These are phyloP conservation scores for Abrostola tripartita DNA, from an alignment of 2,888 invertebrate species.

Conservation along the genomic window DNA sequence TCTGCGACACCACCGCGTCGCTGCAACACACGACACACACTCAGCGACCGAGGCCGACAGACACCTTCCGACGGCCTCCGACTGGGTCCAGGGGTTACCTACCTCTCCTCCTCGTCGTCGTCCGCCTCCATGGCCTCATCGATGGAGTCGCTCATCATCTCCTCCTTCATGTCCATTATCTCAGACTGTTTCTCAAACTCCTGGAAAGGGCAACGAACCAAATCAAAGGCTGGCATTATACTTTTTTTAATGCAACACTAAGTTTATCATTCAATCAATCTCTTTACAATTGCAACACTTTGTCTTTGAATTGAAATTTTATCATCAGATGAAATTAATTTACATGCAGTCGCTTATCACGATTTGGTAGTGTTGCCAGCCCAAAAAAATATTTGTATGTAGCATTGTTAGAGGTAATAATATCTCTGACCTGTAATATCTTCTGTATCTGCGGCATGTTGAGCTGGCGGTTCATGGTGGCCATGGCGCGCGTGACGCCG, in stretches of 20 bases:
- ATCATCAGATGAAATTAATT: too few species aligned
- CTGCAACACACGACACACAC: constrained; percentile 77
- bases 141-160: constrained; percentile 99
- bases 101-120: constrained; percentile 98
- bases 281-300: too few species aligned
- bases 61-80: neutral
- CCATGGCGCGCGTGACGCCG: constrained; percentile 99
- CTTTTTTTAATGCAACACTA: neutral
- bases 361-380: too few species aligned
- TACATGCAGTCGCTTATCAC: too few species aligned
- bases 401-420: neutral
- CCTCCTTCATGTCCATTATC: constrained; percentile 99
- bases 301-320: too few species aligned
- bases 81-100: constrained; percentile 73
- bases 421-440: constrained; percentile 89
- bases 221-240: neutral
- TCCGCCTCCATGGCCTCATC: constrained; percentile 99
- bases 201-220: constrained; percentile 84
- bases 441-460: constrained; percentile 99
- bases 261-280: too few species aligned
- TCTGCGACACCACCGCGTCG: constrained; percentile 98
- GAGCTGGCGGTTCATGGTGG: constrained; percentile 98
- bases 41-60: too few species aligned
- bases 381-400: too few species aligned
- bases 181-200: constrained; percentile 99